Conservation (phyloP, 1,140 invertebrate genomes). For the Heliconius nattereri region DNA sequence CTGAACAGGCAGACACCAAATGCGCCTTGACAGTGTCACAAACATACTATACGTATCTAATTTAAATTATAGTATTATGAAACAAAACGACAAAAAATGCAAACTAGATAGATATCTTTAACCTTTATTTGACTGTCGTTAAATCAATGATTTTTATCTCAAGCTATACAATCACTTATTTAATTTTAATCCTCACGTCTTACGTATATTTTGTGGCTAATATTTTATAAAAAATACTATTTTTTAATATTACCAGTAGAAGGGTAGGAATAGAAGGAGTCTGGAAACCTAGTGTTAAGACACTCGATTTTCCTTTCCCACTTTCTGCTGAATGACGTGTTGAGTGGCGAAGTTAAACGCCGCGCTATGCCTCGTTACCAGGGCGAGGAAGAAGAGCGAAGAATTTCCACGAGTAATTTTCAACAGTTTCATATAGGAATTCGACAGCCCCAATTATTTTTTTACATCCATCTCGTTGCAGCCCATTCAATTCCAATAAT, state of each 20-base stretch:
- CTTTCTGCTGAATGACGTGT: background rate
- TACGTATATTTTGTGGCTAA: background rate
- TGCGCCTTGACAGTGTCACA: background rate
- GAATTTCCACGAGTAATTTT: no score
- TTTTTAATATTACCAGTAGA: background rate
- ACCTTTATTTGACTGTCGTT: slow-evolving; percentile 6
- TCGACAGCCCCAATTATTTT: background rate
- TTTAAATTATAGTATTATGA: background rate
- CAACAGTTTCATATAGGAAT: background rate
- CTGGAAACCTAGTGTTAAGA: no score
- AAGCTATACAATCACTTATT: background rate
- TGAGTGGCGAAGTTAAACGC: background rate
- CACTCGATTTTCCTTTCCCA: background rate
- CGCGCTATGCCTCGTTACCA: background rate
- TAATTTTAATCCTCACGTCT: background rate
- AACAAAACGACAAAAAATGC: background rate
- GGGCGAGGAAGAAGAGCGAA: no score
- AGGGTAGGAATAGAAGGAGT: no score
- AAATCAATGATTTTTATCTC: slow-evolving; percentile 2
- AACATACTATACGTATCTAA: background rate
- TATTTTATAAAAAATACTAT: background rate
- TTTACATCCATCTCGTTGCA: no score
- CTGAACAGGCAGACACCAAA: background rate
- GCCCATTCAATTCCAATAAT: background rate
- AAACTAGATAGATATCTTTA: background rate